Percentiles rank a stretch among this genome's conserved stretches.
Evolutionary conservation across 2,888 invertebrate species (phyloP).

Genomic region (Mythimna loreyi): DNA sequence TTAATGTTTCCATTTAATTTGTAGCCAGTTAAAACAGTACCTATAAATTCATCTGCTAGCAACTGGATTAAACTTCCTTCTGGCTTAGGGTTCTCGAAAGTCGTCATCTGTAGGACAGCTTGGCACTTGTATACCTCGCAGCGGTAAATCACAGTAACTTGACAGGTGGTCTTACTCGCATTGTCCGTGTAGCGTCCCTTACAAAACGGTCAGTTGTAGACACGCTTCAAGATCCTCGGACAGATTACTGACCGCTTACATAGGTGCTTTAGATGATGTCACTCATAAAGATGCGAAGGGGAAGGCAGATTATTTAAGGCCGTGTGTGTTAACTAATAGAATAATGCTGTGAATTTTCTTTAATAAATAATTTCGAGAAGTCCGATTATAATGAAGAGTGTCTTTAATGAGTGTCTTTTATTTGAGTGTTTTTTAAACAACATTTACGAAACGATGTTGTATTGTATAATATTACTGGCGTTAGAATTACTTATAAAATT

Average conservation of each 20-base stretch:
- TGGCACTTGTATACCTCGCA: constrained; percentile 27
- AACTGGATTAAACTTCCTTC: not conserved
- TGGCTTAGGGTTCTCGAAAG: constrained; percentile 6
- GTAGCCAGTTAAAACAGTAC: not conserved
- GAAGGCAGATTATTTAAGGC: not conserved
- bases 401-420: no score
- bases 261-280: not conserved
- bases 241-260: constrained; percentile 13
- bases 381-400: not conserved
- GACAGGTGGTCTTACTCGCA: constrained; percentile 23
- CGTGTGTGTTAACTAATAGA: not conserved
- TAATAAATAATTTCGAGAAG: not conserved
- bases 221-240: constrained; percentile 19
- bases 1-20: not conserved
- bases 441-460: no score
- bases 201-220: constrained; percentile 12
- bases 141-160: constrained; percentile 37
- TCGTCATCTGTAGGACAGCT: constrained; percentile 33
- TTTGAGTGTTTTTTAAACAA: no score
- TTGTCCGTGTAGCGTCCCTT: constrained; percentile 8
- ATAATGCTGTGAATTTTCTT: not conserved
- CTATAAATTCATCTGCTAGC: constrained; percentile 1
- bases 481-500: no score
- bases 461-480: no score
- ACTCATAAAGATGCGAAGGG: not conserved